Conservation (phyloP, 2,113 vertebrate genomes). For the Mesoclemmys tuberculata region DNA sequence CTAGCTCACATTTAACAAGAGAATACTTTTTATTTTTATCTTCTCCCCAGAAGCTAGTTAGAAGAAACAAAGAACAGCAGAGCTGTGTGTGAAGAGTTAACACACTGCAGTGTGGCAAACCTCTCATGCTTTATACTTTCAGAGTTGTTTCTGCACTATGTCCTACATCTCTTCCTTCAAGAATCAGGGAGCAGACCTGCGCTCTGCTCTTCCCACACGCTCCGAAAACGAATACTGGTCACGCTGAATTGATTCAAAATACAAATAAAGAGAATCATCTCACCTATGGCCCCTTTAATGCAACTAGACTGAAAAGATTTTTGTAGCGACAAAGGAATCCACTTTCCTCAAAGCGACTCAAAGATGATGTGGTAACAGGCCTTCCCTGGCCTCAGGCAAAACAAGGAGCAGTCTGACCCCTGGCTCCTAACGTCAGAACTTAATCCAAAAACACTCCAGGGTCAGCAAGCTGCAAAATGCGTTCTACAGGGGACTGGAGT, state of each 20-base stretch:
- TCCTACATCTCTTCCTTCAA: constrained; percentile 56
- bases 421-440: not conserved
- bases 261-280: not conserved
- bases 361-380: not conserved
- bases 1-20: not conserved
- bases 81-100: constrained; percentile 12
- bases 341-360: not conserved
- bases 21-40: constrained; percentile 39
- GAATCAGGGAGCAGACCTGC: not conserved
- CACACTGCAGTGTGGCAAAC: not conserved
- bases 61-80: constrained; percentile 44
- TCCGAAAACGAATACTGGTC: not conserved
- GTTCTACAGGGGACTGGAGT: not conserved
- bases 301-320: not conserved
- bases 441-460: not conserved
- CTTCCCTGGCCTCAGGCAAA: not conserved
- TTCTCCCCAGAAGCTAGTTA: constrained; percentile 44
- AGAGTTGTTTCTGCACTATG: constrained; percentile 46
- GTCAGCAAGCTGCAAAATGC: not conserved
- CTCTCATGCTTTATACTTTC: constrained; percentile 9
- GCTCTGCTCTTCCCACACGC: not conserved
- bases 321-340: not conserved
- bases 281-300: not conserved
- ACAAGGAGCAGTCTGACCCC: not conserved
- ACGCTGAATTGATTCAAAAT: not conserved